These are phyloP conservation scores for Heterocephalus glaber DNA, from an alignment of 2,113 vertebrate species.

Conservation along the genomic window DNA sequence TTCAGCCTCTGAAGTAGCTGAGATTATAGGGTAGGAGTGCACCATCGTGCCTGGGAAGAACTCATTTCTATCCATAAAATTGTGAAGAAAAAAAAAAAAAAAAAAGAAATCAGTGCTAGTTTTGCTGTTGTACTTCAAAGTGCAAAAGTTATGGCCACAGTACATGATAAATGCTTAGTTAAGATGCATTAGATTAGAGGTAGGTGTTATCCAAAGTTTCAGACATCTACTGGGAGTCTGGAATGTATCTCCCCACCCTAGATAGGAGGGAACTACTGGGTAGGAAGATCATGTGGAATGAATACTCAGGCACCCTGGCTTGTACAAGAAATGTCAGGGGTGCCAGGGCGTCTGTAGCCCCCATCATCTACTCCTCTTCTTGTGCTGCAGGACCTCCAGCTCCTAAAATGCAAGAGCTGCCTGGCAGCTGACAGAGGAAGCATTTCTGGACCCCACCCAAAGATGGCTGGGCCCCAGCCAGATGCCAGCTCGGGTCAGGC, in stretches of 20 bases:
- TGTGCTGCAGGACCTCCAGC: not conserved
- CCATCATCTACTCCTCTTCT: not conserved
- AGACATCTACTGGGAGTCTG: not conserved
- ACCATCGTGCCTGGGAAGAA: not conserved
- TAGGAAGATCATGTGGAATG: not conserved
- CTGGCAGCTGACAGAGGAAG: not conserved
- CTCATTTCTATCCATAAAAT: not conserved
- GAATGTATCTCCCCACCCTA: not conserved
- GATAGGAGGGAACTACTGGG: not conserved
- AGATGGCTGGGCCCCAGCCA: not conserved
- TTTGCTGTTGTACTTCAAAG: not conserved
- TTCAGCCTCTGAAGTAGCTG: not conserved
- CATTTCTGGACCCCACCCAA: not conserved
- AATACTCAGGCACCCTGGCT: not conserved
- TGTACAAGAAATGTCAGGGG: not conserved
- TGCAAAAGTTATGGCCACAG: not conserved
- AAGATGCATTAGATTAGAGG: not conserved
- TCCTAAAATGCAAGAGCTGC: not conserved
- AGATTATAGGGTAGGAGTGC: not conserved
- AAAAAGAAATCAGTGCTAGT: not conserved
- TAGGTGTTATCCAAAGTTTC: not conserved
- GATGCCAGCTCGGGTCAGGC: not conserved
- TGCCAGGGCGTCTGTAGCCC: not conserved
- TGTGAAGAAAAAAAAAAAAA: not conserved
- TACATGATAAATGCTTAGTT: not conserved